Evolutionary conservation across 2,113 vertebrate species (phyloP).

Genomic region (Semnopithecus entellus): DNA sequence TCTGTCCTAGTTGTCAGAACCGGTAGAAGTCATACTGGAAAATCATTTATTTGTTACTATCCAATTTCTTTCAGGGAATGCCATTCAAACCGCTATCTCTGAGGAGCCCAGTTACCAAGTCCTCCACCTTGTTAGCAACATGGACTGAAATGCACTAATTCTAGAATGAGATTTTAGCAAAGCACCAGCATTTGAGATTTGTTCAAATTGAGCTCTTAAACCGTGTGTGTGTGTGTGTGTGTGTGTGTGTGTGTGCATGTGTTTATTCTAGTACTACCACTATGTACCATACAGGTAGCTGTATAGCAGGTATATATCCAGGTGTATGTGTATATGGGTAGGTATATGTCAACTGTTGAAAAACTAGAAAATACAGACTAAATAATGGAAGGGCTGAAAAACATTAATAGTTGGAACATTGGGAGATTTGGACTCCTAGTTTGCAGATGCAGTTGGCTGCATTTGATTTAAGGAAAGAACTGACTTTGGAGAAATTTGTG

Average conservation of each 20-base stretch:
- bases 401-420: not conserved
- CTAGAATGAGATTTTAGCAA: slow-evolving; percentile 2
- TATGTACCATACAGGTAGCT: not conserved
- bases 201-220: not conserved
- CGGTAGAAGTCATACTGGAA: not conserved
- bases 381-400: not conserved
- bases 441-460: not conserved
- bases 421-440: not conserved
- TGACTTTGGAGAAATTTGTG: not conserved
- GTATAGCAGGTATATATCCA: not conserved
- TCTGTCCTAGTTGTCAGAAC: not conserved
- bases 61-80: not conserved
- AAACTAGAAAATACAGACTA: not conserved
- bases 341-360: not conserved
- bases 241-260: not conserved
- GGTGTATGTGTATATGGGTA: too few species aligned
- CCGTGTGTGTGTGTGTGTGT: not conserved
- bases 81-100: not conserved
- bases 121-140: not conserved
- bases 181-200: not conserved
- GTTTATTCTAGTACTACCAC: not conserved
- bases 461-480: slow-evolving; percentile 8
- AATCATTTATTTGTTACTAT: not conserved
- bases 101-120: not conserved
- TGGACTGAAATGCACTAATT: not conserved